Conservation (phyloP, 2,888 invertebrate species). For the Spisula subtruncata region DNA sequence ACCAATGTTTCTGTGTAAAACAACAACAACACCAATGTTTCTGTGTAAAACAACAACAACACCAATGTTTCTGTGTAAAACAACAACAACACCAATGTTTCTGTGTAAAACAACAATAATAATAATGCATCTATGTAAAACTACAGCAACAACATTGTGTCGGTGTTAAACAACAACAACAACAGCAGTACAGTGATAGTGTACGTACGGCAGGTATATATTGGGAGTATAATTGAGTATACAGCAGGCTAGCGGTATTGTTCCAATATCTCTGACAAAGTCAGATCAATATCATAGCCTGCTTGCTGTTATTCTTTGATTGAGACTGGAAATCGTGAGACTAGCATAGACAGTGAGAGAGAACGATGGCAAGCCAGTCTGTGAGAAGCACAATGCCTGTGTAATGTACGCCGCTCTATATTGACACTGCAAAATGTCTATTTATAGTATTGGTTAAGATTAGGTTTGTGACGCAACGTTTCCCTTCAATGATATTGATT, state of each 20-base stretch:
- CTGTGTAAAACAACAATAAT: not conserved
- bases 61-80: not conserved
- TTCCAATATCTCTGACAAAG: not conserved
- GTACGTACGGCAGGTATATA: not conserved
- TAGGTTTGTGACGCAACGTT: constrained; percentile 43
- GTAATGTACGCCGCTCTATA: not conserved
- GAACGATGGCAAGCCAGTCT: not conserved
- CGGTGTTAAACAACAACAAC: not conserved
- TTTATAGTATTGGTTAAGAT: constrained; percentile 26
- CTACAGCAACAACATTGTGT: not conserved
- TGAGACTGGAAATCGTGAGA: constrained; percentile 2
- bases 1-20: too few relatives aligned
- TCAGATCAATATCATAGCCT: constrained; percentile 19
- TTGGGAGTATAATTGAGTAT: not conserved
- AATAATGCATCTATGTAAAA: not conserved
- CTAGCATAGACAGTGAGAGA: not conserved
- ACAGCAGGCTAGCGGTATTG: not conserved
- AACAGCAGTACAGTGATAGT: too few relatives aligned
- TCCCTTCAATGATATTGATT: constrained; percentile 33
- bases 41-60: too few relatives aligned
- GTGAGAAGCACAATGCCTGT: not conserved
- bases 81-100: not conserved
- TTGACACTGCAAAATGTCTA: constrained; percentile 16
- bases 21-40: too few relatives aligned
- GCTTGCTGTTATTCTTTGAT: constrained; percentile 23